Conservation (phyloP, 30 jellyfish, hydroid and myxozoan species). For the Cassiopea xamachana region DNA sequence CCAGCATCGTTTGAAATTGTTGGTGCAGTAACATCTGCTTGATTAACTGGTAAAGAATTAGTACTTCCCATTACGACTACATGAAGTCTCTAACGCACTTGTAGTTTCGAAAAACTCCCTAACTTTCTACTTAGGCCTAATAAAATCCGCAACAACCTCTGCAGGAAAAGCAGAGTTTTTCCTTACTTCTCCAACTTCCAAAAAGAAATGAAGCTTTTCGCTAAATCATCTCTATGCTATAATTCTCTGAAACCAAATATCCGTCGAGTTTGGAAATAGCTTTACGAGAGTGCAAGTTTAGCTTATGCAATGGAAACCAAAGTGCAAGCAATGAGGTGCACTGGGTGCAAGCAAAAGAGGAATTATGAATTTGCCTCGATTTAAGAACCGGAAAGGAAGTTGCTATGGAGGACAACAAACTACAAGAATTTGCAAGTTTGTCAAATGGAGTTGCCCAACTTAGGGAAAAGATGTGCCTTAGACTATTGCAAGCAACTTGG, state of each 20-base stretch:
- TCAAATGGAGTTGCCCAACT: constrained; percentile 47
- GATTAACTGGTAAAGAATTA: constrained; percentile 18
- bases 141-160: background rate
- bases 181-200: too few species aligned
- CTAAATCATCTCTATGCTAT: too few species aligned
- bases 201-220: too few species aligned
- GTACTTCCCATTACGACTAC: constrained; percentile 23
- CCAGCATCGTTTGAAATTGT: background rate
- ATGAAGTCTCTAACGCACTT: background rate
- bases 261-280: background rate
- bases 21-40: background rate
- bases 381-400: background rate
- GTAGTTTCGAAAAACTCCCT: background rate
- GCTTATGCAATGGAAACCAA: constrained; percentile 5
- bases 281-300: background rate
- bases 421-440: background rate
- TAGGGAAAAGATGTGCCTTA: constrained; percentile 44
- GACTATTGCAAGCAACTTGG: constrained; percentile 53
- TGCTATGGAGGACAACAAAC: background rate
- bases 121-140: background rate
- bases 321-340: background rate
- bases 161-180: background rate
- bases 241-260: too few species aligned
- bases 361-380: background rate
- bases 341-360: too few species aligned